These are phyloP conservation scores for Whitmania pigra DNA, from an alignment of 1,140 invertebrate genomes.

Conservation along the genomic window DNA sequence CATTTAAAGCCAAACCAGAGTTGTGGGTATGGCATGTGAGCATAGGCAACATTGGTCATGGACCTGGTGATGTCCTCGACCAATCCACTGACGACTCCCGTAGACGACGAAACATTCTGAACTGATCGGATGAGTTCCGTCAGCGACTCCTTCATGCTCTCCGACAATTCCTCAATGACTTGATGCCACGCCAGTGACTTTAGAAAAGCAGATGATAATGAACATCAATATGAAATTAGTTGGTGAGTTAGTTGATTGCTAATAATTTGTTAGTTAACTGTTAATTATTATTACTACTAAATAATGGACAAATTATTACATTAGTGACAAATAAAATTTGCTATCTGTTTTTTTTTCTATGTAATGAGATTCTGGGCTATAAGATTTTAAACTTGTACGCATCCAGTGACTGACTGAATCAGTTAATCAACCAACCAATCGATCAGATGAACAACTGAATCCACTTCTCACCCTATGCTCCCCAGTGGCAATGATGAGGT, in stretches of 20 bases:
- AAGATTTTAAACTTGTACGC: too few relatives aligned
- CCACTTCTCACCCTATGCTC: slow-evolving; percentile 56
- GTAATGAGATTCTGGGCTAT: neutral
- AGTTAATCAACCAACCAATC: neutral
- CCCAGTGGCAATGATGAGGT: slow-evolving; percentile 71
- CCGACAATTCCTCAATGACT: slow-evolving; percentile 68
- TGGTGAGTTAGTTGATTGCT: too few relatives aligned
- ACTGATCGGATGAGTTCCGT: slow-evolving; percentile 66
- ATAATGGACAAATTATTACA: too few relatives aligned
- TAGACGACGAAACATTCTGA: slow-evolving; percentile 69
- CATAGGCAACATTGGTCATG: slow-evolving; percentile 62
- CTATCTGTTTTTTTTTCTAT: too few relatives aligned
- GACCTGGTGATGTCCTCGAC: slow-evolving; percentile 78
- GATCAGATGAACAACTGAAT: neutral
- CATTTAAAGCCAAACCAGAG: too few relatives aligned
- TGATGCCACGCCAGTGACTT: slow-evolving; percentile 61
- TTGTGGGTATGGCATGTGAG: too few relatives aligned
- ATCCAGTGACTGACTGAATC: too few relatives aligned
- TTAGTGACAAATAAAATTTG: too few relatives aligned
- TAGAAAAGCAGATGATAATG: too few relatives aligned
- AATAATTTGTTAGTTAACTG: too few relatives aligned
- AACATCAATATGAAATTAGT: too few relatives aligned
- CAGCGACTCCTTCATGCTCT: slow-evolving; percentile 65
- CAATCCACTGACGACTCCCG: slow-evolving; percentile 59
- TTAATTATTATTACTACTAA: too few relatives aligned